Evolutionary conservation across 1,140 invertebrate genomes (phyloP), one percentile per base, ranked within the genome.

Genomic region (Ips nitidus): DNA sequence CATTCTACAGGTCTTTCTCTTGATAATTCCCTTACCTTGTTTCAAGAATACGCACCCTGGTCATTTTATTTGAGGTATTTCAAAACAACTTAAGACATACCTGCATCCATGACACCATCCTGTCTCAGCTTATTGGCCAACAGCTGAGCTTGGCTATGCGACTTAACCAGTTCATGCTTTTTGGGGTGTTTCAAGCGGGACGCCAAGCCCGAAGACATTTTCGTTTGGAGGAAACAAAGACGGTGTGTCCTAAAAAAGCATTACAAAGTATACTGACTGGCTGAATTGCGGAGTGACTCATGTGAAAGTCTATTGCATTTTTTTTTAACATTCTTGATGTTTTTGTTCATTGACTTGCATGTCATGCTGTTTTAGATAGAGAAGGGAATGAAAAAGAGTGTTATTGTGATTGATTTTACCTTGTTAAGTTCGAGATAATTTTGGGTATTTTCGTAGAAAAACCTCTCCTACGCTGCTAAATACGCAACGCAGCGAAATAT

Each of bases 101-200:
- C 80, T 75, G 79, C 78, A n/a, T 68, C 66, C 72, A 81, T 74
- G n/a, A 78, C 72, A 41, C 80, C 80, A 78, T 81, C 80, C 72
- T 80, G 79, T 65, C 77, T 70, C 8, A 81, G 59, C 71, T 80
- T 80, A 63, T 75, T 80, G 3, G 78, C 79, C 41, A 81, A 73
- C 61, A 80, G 72, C 68, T 80, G 80, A 22, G 78, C 77, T 66
- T 80, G 80, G 73, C 77, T 79, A 53, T 79, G 79, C 1, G 79
- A 80, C 69, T 80, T 81, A 39, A 76, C 67, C 52, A 81, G 66
- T 70, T 81, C 80, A 55, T 78, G 76, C 71, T 79, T 79, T 67
- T 78, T 80, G 41, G 78, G 75, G 66, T 79, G 73, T 73, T 79
- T 80, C 52, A 81, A 66, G 47, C 79, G 76, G 40, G 80, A 75